Conservation (phyloP, 2,888 invertebrate species). For the Ditylenchus weischeri region DNA sequence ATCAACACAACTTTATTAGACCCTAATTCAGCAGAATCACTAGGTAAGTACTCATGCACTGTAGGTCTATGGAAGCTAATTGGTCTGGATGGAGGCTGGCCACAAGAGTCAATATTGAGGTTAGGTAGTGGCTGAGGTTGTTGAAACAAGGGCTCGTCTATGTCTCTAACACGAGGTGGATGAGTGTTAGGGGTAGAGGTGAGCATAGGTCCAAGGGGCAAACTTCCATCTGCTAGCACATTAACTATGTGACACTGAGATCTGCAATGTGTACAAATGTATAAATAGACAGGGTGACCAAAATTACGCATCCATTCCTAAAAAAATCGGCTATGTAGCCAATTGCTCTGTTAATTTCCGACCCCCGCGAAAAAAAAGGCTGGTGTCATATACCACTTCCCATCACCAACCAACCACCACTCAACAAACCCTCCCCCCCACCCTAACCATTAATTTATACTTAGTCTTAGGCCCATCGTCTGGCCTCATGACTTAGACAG, state of each 20-base stretch:
- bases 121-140: not conserved
- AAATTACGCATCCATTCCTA: too few relatives aligned
- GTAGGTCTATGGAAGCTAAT: not conserved
- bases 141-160: not conserved
- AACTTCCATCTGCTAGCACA: slow-evolving; percentile 4
- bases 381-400: too few relatives aligned
- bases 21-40: not conserved
- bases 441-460: too few relatives aligned
- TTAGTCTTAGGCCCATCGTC: too few relatives aligned
- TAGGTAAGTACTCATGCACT: not conserved
- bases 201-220: not conserved
- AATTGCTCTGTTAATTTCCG: too few relatives aligned
- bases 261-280: not conserved
- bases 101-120: slow-evolving; percentile 8
- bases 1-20: not conserved
- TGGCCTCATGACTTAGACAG: too few relatives aligned
- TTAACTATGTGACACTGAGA: not conserved
- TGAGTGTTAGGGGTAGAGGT: not conserved
- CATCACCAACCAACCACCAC: too few relatives aligned
- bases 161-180: too few relatives aligned
- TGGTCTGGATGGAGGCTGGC: not conserved
- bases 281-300: too few relatives aligned
- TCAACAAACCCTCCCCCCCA: too few relatives aligned
- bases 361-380: too few relatives aligned
- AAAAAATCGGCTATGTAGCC: too few relatives aligned